phyloP scores from a whole-genome alignment of 2,113 vertebrate species.

The Dipodomys stephensi region DNA sequence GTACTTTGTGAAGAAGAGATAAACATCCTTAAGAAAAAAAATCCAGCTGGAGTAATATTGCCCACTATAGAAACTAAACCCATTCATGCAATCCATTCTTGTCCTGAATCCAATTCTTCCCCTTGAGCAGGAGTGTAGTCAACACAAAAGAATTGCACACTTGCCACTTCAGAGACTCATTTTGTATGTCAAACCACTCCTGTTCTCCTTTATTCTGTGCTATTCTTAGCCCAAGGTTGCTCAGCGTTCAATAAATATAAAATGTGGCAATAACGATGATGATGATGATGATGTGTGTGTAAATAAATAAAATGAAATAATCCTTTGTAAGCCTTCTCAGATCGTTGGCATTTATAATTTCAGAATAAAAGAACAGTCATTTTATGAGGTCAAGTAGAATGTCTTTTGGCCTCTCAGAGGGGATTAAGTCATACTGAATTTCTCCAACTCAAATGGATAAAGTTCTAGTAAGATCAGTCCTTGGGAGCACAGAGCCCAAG shows the following conservation, averaged over 20 bases:
- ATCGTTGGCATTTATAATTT: constrained; percentile 38
- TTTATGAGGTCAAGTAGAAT: not conserved
- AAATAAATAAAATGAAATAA: constrained; percentile 74
- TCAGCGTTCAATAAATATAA: constrained; percentile 72
- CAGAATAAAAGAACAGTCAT: constrained; percentile 22
- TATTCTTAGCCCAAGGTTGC: constrained; percentile 39
- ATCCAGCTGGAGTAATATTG: rapidly evolving
- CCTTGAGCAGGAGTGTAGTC: not conserved
- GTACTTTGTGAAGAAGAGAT: constrained; percentile 1
- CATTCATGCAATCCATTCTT: not conserved
- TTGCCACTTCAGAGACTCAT: not conserved
- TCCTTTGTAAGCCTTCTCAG: constrained; percentile 40
- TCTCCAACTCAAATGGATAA: constrained; percentile 19
- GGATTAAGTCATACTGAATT: not conserved
- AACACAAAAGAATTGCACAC: not conserved
- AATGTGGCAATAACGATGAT: constrained; percentile 63
- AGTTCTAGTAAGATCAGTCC: not conserved
- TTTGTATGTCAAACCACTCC: not conserved
- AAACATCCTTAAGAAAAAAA: not conserved
- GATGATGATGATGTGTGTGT: constrained; percentile 10
- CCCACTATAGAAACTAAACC: not conserved
- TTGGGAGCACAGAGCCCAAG: not conserved
- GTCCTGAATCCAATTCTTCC: not conserved
- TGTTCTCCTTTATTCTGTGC: not conserved
- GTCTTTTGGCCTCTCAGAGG: not conserved